Evolutionary conservation across 37 sponge, comb jelly and placozoan genomes (phyloP), one percentile per base, ranked within the genome.

Genomic region (Spongilla lacustris): DNA sequence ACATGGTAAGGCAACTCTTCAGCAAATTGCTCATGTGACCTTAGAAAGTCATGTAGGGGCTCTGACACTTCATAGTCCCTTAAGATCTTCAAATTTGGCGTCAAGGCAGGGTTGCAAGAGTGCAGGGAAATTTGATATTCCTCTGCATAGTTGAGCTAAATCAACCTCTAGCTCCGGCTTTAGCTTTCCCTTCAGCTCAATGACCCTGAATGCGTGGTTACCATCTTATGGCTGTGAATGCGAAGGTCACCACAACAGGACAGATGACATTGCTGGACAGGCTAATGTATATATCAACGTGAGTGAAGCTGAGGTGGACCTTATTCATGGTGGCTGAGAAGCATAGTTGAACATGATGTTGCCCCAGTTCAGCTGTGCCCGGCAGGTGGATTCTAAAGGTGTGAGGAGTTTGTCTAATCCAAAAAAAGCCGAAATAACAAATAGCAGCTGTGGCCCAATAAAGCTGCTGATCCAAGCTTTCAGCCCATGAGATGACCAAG

Each of bases 401-500:
- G 82, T 37, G 49, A n/a, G 88, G 77, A 4, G 81, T 34, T 73
- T 81, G 82, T 0, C 82, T 77, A 24, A 49, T 2, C 11, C 76
- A 82, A 25, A 88, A 81, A 67, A 88, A 88, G 2, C 67, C 81
- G 81, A 50, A 88, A 88, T 31, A 76, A 74, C 46, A 76, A 26
- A 2, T 13, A 17, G 41, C 46, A 46, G 88, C 88, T 68, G 76
- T 70, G 11, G 88, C 83, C 88, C 88, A 88, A 14, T 78, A 50
- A 30, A 88, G n/a, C 69, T 31, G 23, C 22, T 46, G 68, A 36
- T 81, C 88, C 17, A 46, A 5, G 78, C 50, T 23, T 11, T 23
- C 23, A 41, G 48, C 30, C 36, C 25, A 23, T n/a, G n/a, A n/a
- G n/a, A n/a, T n/a, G n/a, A n/a, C n/a, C n/a, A n/a, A n/a, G n/a